Percentiles rank a stretch among this genome's conserved stretches.
phyloP scores from a whole-genome alignment of 2,888 invertebrate genomes.

The Halictus quadricinctus region DNA sequence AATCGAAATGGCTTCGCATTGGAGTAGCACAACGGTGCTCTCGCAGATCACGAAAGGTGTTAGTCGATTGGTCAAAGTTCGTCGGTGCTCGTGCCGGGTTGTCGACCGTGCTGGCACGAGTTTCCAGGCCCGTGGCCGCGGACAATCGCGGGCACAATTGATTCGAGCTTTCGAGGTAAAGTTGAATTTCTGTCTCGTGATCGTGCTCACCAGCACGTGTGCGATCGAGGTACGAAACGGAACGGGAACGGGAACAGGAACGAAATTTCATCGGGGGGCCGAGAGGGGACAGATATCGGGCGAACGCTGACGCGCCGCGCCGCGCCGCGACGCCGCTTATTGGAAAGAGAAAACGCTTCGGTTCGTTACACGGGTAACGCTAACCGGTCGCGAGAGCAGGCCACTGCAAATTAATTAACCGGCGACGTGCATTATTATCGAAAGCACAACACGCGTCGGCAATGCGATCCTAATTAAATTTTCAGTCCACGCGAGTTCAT shows the following conservation, averaged over 20 bases:
- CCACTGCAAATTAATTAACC: slow-evolving; percentile 55
- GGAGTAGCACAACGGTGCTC: neutral
- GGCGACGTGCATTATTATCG: slow-evolving; percentile 51
- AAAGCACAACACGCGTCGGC: slow-evolving; percentile 47
- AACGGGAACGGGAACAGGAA: too few relatives aligned
- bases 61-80: neutral
- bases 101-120: neutral
- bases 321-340: neutral
- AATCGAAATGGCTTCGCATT: neutral
- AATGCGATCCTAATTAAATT: slow-evolving; percentile 60
- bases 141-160: neutral
- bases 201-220: neutral
- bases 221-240: neutral
- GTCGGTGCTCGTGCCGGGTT: too few relatives aligned
- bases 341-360: slow-evolving; percentile 35
- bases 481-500: slow-evolving; percentile 46
- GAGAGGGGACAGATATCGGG: neutral
- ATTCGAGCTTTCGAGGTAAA: neutral
- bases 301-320: neutral
- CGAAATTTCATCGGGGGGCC: neutral
- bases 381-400: slow-evolving; percentile 37
- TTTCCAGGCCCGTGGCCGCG: neutral
- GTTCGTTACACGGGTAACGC: slow-evolving; percentile 51
- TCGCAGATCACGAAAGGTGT: neutral
- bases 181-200: slow-evolving; percentile 1